Base-by-base conservation (phyloP, 2,888 invertebrate genomes). In the Ormia ochracea region DNA sequence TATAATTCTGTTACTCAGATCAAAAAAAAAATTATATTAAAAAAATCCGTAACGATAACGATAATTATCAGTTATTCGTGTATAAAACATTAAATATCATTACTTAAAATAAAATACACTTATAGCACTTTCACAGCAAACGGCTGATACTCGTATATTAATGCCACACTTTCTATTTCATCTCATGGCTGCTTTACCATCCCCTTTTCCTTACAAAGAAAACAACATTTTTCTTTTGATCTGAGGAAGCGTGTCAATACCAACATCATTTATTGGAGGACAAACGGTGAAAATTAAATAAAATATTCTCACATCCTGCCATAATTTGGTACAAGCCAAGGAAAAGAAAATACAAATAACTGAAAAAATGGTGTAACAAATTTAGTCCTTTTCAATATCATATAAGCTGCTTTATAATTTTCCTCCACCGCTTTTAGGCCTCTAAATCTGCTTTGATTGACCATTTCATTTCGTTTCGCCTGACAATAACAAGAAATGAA, bases 371-470 rank as follows among this genome's bases (percentile, higher is more conserved):
- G 50, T 52, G 48, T 17, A 50, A 68, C 48, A 72, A 76, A 72
- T 76, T 68, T 66, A 28, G 61, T 63, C 38, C 70, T 70, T 70
- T 70, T 58, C 69, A 70, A 58, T 52, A 54, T 9, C 31, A n/a
- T n/a, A n/a, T 23, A 56, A 45, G 19, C 17, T 19, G 17, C 26
- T 28, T 41, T 14, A 48, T 14, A 21, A 3, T 38, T n/a, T n/a
- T n/a, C 23, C 33, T 26, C 7, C 36, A 1, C 4, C 21, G 10
- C 5, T 31, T 61, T 14, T 33, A 28, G 12, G 26, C 23, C 23
- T 10, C 14, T 14, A 63, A 72, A 80, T 70, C 70, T 68, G 36
- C 61, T 72, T 72, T 80, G 72, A 68, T 72, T 72, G 80, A 76
- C 80, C 66, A 80, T 72, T 80, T 80, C 28, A 54, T 70, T 36